Percentiles rank a stretch among this genome's conserved stretches.
These are phyloP conservation scores for Oreochromis grahami DNA, from an alignment of 2,797 vertebrate species.

Conservation along the genomic window DNA sequence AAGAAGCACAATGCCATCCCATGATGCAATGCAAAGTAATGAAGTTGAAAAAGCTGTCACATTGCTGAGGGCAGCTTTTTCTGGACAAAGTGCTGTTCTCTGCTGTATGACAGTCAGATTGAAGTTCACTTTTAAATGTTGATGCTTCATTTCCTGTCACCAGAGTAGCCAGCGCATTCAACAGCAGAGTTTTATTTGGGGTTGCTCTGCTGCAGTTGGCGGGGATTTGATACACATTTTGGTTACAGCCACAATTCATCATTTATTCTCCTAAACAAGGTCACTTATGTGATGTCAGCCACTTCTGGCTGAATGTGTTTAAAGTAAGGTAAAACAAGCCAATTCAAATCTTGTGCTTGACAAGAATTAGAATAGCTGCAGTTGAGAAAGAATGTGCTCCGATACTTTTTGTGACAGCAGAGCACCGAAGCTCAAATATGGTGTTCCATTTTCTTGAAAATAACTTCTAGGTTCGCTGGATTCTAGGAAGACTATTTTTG, in stretches of 20 bases:
- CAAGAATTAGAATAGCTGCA: neutral
- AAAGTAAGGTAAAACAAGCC: neutral
- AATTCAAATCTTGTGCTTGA: neutral
- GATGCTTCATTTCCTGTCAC: slow-evolving; percentile 6
- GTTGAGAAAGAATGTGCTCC: neutral
- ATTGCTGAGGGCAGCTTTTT: slow-evolving; percentile 21
- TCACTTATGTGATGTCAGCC: neutral
- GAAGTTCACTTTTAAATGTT: slow-evolving; percentile 3
- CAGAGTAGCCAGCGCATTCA: neutral
- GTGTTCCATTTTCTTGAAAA: neutral
- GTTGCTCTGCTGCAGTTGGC: neutral
- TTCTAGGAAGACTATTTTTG: slow-evolving; percentile 16
- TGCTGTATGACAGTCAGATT: neutral
- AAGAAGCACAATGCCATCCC: neutral
- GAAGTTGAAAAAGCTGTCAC: neutral
- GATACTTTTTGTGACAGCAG: neutral
- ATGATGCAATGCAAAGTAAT: neutral
- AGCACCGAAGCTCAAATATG: neutral
- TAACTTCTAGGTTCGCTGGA: neutral
- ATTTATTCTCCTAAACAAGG: neutral
- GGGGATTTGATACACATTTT: neutral
- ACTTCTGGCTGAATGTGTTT: neutral
- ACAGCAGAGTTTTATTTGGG: neutral
- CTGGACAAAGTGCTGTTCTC: neutral
- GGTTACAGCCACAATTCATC: neutral